These are phyloP conservation scores for Megalops cyprinoides DNA, from an alignment of 2,797 vertebrate species.

Conservation along the genomic window DNA sequence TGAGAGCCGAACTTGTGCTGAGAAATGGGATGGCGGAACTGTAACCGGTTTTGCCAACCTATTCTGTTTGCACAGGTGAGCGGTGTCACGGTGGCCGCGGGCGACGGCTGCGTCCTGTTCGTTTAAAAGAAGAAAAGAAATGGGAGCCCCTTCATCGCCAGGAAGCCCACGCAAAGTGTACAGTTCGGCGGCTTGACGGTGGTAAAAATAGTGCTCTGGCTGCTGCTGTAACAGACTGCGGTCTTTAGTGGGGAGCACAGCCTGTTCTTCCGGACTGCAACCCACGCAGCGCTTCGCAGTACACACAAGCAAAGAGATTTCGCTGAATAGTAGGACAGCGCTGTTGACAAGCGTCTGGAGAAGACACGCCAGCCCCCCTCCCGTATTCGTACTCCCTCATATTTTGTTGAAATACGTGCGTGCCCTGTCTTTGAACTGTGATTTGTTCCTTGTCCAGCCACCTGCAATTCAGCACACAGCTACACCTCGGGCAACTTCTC, in stretches of 20 bases:
- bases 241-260: not conserved
- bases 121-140: not conserved
- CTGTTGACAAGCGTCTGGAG: slow-evolving; percentile 8
- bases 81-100: slow-evolving; percentile 41
- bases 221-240: not conserved
- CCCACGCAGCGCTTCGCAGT: not conserved
- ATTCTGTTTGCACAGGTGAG: slow-evolving; percentile 60
- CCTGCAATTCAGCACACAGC: not conserved
- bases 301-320: not conserved
- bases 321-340: not conserved
- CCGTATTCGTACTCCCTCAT: not conserved
- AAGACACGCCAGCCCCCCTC: not conserved
- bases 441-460: slow-evolving; percentile 5
- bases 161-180: not conserved
- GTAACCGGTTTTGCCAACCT: slow-evolving; percentile 54
- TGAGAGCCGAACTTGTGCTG: slow-evolving; percentile 15
- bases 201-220: too few relatives aligned
- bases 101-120: slow-evolving; percentile 28
- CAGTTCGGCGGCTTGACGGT: not conserved
- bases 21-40: slow-evolving; percentile 47
- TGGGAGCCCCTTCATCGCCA: not conserved
- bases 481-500: slow-evolving; percentile 11
- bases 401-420: slow-evolving; percentile 12
- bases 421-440: slow-evolving; percentile 21
- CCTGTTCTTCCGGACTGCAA: not conserved